Conservation (phyloP, 2,888 invertebrate genomes). For the Chydorus sphaericus region DNA sequence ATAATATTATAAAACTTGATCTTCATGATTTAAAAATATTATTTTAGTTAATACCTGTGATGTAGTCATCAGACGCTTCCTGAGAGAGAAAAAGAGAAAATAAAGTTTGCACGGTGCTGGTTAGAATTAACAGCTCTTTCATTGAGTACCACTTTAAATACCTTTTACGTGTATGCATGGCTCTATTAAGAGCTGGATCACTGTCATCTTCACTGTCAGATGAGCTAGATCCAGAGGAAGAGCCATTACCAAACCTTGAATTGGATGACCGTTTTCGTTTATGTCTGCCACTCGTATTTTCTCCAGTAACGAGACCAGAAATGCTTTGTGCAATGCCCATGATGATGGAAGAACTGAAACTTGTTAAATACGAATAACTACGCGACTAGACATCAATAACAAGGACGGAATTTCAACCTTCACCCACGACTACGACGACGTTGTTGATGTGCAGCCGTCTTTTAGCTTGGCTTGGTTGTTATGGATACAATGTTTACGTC, state of each 20-base stretch:
- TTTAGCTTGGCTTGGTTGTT: too few species aligned
- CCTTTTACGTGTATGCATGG: conserved; percentile 48
- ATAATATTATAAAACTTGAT: too few species aligned
- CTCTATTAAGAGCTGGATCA: conserved; percentile 38
- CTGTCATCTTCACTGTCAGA: conserved; percentile 35
- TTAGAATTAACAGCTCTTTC: background rate
- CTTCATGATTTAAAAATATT: background rate
- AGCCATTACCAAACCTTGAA: too few species aligned
- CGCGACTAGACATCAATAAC: too few species aligned
- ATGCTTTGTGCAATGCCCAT: conserved; percentile 7
- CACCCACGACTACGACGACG: too few species aligned
- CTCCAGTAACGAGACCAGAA: background rate
- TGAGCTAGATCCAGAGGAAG: too few species aligned
- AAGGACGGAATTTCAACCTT: too few species aligned
- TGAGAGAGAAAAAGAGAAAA: conserved; percentile 1
- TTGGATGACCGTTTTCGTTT: background rate
- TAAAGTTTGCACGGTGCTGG: conserved; percentile 6
- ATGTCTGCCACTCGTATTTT: background rate
- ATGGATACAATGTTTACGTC: too few species aligned
- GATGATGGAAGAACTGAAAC: too few species aligned
- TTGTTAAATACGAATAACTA: too few species aligned
- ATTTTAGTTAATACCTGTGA: background rate
- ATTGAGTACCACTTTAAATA: conserved; percentile 24
- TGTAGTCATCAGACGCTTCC: conserved; percentile 11
- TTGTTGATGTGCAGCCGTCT: too few species aligned